Conservation (phyloP, 2,113 vertebrate species). For the Mobula birostris region DNA sequence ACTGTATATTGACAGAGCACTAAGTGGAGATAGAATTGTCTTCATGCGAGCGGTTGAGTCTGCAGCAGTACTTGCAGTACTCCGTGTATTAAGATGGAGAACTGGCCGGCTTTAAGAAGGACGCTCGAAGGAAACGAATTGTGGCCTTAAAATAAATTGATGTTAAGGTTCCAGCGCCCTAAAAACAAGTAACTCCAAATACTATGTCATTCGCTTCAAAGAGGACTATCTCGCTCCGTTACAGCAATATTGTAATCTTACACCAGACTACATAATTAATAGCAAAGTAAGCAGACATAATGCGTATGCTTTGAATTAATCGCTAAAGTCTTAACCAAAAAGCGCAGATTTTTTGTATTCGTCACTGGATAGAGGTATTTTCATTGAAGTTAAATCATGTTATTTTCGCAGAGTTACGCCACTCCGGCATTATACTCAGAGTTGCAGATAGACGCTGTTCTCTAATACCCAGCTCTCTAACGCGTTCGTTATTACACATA, state of each 20-base stretch:
- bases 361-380: background rate
- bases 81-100: background rate
- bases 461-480: background rate
- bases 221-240: background rate
- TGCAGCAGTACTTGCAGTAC: background rate
- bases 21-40: background rate
- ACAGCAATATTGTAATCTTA: background rate
- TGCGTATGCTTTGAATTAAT: background rate
- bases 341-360: background rate
- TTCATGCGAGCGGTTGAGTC: background rate
- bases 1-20: background rate
- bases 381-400: background rate
- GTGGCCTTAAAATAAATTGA: background rate
- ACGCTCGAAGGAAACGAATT: background rate
- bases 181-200: background rate
- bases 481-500: constrained; percentile 7
- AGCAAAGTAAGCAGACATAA: background rate
- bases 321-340: background rate
- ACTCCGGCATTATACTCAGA: background rate
- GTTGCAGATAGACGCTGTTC: background rate
- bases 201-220: background rate
- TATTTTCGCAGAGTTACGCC: background rate
- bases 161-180: too few relatives aligned
- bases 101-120: background rate
- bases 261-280: background rate